Conservation (phyloP, 2,888 invertebrate genomes). For the Boloria selene region DNA sequence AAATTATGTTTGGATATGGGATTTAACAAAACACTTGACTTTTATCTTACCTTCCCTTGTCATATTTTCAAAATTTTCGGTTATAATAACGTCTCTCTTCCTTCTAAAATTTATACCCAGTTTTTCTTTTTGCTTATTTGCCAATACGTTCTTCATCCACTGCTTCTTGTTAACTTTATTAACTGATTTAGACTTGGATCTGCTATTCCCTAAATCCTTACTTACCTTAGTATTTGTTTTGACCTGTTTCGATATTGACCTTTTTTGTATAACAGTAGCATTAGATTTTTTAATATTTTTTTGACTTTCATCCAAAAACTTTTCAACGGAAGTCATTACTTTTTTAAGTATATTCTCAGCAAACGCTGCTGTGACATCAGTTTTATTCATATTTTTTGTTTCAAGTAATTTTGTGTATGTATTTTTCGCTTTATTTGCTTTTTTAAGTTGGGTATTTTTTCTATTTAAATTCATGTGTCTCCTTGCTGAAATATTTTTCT, state of each 20-base stretch:
- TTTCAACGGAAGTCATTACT: conserved; percentile 51
- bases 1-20: no score
- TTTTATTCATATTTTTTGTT: conserved; percentile 26
- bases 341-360: conserved; percentile 50
- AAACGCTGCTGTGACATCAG: conserved; percentile 39
- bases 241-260: conserved; percentile 41
- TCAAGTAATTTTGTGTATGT: conserved; percentile 26
- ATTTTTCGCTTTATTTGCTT: conserved; percentile 37
- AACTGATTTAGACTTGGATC: conserved; percentile 39
- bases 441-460: conserved; percentile 40
- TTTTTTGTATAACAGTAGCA: conserved; percentile 40
- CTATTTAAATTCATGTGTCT: conserved; percentile 31
- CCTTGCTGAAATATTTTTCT: conserved; percentile 30
- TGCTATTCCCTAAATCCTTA: conserved; percentile 30
- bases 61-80: not conserved
- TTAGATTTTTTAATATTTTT: conserved; percentile 35
- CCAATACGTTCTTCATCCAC: conserved; percentile 43
- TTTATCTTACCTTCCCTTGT: not conserved
- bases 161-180: conserved; percentile 17
- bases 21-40: no score
- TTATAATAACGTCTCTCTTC: conserved; percentile 17
- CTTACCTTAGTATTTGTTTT: conserved; percentile 35
- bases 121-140: conserved; percentile 27
- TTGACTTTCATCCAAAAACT: conserved; percentile 48
- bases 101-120: conserved; percentile 17